Evolutionary conservation across 2,797 vertebrate species (phyloP).

Genomic region (Florisuga fusca): DNA sequence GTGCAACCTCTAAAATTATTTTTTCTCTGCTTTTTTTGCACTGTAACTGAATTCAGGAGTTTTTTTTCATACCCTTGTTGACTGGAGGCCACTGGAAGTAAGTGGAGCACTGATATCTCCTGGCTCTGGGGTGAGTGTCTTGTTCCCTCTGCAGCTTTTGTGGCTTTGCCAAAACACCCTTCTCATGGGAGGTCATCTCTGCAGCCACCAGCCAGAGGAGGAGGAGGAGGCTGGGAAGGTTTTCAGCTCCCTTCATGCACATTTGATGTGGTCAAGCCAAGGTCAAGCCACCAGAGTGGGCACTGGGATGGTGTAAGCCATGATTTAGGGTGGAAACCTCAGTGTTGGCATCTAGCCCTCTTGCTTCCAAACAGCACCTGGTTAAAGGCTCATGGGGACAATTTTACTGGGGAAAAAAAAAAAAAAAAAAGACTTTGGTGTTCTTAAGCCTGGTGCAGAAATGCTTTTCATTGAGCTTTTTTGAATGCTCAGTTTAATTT

Average conservation of each 20-base stretch:
- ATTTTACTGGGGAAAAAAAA: fast-evolving
- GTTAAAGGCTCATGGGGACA: neutral
- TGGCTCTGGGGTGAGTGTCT: neutral
- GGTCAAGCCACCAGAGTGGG: neutral
- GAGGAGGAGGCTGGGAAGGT: neutral
- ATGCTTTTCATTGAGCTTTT: neutral
- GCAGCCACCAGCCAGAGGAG: neutral
- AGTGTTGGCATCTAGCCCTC: neutral
- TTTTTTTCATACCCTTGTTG: neutral
- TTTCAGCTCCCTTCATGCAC: fast-evolving
- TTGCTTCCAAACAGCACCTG: neutral
- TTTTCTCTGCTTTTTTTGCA: neutral
- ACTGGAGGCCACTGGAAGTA: neutral
- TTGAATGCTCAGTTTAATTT: neutral
- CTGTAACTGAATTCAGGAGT: neutral
- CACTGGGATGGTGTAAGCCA: neutral
- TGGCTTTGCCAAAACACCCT: fast-evolving
- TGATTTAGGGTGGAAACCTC: neutral
- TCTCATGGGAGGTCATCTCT: neutral
- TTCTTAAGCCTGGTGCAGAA: neutral
- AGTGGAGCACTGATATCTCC: neutral
- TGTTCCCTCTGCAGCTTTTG: neutral
- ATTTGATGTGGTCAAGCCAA: neutral
- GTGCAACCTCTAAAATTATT: neutral
- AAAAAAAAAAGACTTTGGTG: neutral